Base-by-base conservation (phyloP, 2,888 invertebrate genomes). In the Macaria notata region DNA sequence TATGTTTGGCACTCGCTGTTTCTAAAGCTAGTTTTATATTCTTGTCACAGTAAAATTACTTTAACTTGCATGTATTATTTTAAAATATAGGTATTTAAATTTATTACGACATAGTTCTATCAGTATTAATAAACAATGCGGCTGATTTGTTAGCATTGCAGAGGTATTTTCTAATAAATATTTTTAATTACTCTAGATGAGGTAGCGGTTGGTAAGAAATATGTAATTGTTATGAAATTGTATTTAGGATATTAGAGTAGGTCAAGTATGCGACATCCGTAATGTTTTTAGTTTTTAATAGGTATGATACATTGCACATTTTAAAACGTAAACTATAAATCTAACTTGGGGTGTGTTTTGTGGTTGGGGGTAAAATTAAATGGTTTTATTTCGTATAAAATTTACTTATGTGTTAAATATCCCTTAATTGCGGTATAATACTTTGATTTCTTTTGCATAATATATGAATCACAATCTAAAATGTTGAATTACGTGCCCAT, bases 1-100 rank as follows among this genome's bases (percentile, higher is more conserved):
- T 53, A 61, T 56, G 43, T 54, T 63, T 48, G 55, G 56, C 57
- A 63, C 61, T 59, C 59, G 56, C 51, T 41, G 47, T 43, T 51
- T 55, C n/a, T 42, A 61, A 62, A 38, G 9, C 42, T 7, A 39
- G 4, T 46, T 56, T 31, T 44, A 9, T 7, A 54, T 51, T 44
- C 46, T 56, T 66, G 62, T 63, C 60, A 45, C 5, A 44, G 19
- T 50, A 46, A 46, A 1, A 8, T 6, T n/a, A 3, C 33, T 29
- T 30, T 2, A 33, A 9, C 6, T 45, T 44, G 33, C 8, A 19
- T 46, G 29, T 5, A 6, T 3, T 33, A 9, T 3, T 29, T 46
- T 41, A 8, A 0, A 49, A 42, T 9, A 9, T 42, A 19, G 31
- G 8, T n/a, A 39, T 9, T 41, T 1, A 41, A 9, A 41, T 41